Evolutionary conservation across 2,888 invertebrate genomes (phyloP), one percentile per base, ranked within the genome.

Genomic region (Limnephilus rhombicus): DNA sequence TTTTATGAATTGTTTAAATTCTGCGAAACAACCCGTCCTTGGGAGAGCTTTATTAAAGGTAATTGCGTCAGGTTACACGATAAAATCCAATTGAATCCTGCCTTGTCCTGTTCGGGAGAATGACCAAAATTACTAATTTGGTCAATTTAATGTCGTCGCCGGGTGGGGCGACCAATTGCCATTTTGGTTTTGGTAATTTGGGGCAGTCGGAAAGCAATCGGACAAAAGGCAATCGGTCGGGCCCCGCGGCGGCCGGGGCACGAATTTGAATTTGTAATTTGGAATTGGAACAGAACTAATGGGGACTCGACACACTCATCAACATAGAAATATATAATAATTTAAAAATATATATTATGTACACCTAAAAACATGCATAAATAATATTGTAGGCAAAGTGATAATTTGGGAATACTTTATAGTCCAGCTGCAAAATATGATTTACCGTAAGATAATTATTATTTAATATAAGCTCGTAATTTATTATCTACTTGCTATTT

Each of bases 191-290:
- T 80, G 41, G 80, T 89, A 89, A 89, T 89, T 89, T 89, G 12
- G 80, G 68, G 49, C 49, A 45, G 80, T 80, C 87, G 34, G 87
- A 87, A 41, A 85, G 45, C 41, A 29, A 80, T n/a, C 88, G 31
- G 90, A 90, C 90, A 90, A 90, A 89, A 90, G 90, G 45, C 82
- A 90, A 82, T 90, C 45, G 90, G 90, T 29, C 15, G 81, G 81
- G 85, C 95, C 96, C 95, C 94, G 96, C 95, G 94, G 93, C 95
- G 94, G 95, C 94, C 53, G 88, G 96, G 95, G 95, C 95, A 95
- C 93, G 94, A 94, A 95, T 96, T 96, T 96, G 96, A 96, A 96
- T 96, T 96, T 95, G 95, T 95, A 96, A 96, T 96, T 95, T 95
- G 95, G 82, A 90, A 45, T 82, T 82, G 29, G 90, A 90, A 90